A percentile compares a stretch with the other conserved stretches of the same genome.
Conservation (phyloP, 2,797 vertebrate genomes). For the Distichodus sexfasciatus region DNA sequence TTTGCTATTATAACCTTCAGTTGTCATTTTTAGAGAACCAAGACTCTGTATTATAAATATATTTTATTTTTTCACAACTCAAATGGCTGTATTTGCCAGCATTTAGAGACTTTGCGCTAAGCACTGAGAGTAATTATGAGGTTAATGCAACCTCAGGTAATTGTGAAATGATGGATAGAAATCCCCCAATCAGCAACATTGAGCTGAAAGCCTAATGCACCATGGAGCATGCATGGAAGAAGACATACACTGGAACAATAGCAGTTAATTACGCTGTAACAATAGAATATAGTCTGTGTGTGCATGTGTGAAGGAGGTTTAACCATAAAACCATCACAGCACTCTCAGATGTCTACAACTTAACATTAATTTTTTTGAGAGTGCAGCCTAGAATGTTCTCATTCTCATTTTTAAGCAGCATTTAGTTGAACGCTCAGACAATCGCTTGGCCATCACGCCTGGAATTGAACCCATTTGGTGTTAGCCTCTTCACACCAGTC, state of each 20-base stretch:
- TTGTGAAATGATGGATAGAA: slow-evolving; percentile 5
- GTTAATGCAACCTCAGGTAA: slow-evolving; percentile 14
- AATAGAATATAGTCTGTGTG: slow-evolving; percentile 2
- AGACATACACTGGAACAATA: slow-evolving; percentile 25
- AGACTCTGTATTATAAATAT: no score
- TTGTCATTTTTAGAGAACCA: no score
- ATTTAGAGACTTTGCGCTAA: no score
- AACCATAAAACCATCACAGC: slow-evolving; percentile 23
- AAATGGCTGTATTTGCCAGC: no score
- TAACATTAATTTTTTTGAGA: slow-evolving; percentile 11
- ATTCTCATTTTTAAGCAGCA: slow-evolving; percentile 21
- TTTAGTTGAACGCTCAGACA: slow-evolving; percentile 4
- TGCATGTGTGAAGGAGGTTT: not conserved
- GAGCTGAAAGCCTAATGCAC: slow-evolving; percentile 18
- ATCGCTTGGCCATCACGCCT: not conserved
- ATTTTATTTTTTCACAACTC: no score
- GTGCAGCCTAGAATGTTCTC: slow-evolving; percentile 11
- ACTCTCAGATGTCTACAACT: slow-evolving; percentile 36
- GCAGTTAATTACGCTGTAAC: slow-evolving; percentile 33
- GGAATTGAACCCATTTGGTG: slow-evolving; percentile 2
- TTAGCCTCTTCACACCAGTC: not conserved
- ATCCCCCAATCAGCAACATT: slow-evolving; percentile 13
- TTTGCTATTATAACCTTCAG: no score
- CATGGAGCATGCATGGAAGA: slow-evolving; percentile 12
- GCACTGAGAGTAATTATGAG: slow-evolving; percentile 4